phyloP scores from a whole-genome alignment of 2,888 invertebrate genomes.

The Falcaria lacertinaria region DNA sequence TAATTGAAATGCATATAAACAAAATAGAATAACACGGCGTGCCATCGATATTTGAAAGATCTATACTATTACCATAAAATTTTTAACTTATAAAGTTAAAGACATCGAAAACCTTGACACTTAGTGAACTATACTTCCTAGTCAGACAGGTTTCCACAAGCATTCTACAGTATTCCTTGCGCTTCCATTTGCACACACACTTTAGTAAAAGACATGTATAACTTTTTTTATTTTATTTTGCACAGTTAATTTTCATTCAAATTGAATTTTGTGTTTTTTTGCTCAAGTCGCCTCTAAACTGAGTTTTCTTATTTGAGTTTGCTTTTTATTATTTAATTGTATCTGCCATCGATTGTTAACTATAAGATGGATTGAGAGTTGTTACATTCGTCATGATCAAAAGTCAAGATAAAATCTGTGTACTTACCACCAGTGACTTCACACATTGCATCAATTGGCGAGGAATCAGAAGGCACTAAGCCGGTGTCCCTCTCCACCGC shows the following conservation, averaged over 20 bases:
- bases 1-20: no score
- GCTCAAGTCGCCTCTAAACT: no score
- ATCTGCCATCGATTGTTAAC: no score
- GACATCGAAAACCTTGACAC: slow-evolving; percentile 34
- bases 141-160: slow-evolving; percentile 46
- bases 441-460: slow-evolving; percentile 98
- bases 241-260: slow-evolving; percentile 1
- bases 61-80: background rate
- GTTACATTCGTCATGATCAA: no score
- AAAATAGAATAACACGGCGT: no score
- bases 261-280: background rate
- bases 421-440: slow-evolving; percentile 95
- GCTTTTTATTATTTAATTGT: no score
- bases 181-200: background rate
- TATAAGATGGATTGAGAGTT: no score
- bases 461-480: slow-evolving; percentile 94
- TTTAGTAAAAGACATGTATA: no score
- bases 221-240: no score
- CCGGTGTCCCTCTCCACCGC: slow-evolving; percentile 92
- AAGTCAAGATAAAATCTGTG: background rate
- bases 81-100: slow-evolving; percentile 4
- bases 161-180: slow-evolving; percentile 34
- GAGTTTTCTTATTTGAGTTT: no score
- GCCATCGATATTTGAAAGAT: background rate
- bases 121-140: slow-evolving; percentile 44